These are phyloP conservation scores for Sceloporus undulatus DNA, from an alignment of 2,113 vertebrate species.

Conservation along the genomic window DNA sequence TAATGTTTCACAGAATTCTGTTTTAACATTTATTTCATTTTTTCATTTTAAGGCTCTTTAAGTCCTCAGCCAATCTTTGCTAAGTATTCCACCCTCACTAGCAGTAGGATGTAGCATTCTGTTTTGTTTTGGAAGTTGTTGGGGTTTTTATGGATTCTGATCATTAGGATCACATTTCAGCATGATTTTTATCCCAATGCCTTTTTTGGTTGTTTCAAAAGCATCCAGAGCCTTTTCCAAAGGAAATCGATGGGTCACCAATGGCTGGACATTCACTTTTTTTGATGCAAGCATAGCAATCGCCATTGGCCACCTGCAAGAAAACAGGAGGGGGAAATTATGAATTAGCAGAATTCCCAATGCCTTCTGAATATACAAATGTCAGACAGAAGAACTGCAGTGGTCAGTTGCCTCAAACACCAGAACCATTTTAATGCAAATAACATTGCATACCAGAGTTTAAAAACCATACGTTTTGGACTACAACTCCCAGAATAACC, in stretches of 20 bases:
- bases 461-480: neutral
- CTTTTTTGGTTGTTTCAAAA: slow-evolving; percentile 89
- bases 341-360: neutral
- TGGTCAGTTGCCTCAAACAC: too few species aligned
- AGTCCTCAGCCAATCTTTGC: neutral
- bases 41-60: neutral
- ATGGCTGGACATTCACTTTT: slow-evolving; percentile 88
- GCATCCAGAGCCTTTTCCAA: slow-evolving; percentile 92
- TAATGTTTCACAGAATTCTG: neutral
- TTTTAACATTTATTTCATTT: neutral
- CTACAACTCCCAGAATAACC: neutral
- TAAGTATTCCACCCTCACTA: neutral
- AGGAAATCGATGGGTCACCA: slow-evolving; percentile 95
- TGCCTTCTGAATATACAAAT: neutral
- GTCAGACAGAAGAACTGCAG: neutral
- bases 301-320: slow-evolving; percentile 93
- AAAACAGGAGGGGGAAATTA: slow-evolving; percentile 16
- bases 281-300: slow-evolving; percentile 91
- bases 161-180: slow-evolving; percentile 93
- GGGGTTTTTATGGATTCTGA: slow-evolving; percentile 85
- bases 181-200: slow-evolving; percentile 94
- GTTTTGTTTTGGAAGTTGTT: slow-evolving; percentile 12
- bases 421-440: neutral
- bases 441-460: neutral
- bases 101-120: neutral